Base-by-base conservation (phyloP, 2,888 invertebrate genomes). In the Ornithoptera alexandrae region DNA sequence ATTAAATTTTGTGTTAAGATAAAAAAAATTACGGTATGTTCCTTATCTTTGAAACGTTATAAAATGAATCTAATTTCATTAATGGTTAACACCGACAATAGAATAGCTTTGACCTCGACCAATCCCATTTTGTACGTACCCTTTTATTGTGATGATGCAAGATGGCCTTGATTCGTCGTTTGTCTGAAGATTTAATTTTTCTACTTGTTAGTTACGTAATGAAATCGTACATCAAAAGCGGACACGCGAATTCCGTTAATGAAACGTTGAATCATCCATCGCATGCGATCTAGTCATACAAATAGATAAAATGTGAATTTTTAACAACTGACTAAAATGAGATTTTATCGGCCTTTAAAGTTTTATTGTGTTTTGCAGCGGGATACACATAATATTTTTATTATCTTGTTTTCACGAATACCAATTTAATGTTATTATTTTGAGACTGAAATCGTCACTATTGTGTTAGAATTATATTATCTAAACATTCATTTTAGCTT, bases 101-200 rank as follows among this genome's bases (percentile, higher is more conserved):
- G 86, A 90, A 91, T 86, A 78, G 85, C 71, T 88, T 77, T 85
- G 89, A 87, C 91, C 91, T 91, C 85, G 89, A 78, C 77, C 83
- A 74, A 80, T 84, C 83, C 85, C 81, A 81, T 75, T 74, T 75
- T 68, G 72, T 77, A 77, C 71, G 73, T 75, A 75, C 68, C 73
- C 75, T 74, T 76, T 77, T 75, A 77, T 72, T 68, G 64, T 65
- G 73, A 71, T 77, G 79, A 80, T 77, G 79, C 71, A 80, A 80
- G 72, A 65, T 69, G 53, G 71, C 78, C 78, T 77, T 76, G 75
- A 74, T 61, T 72, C 70, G 70, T 72, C 70, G 70, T 76, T 71
- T 71, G 74, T 74, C 69, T 74, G 74, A 71, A 72, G 53, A 67
- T 50, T 64, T 67, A 58, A 39, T 58, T 67, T 22, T 18, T 57